Evolutionary conservation across 2,113 vertebrate species (phyloP), one percentile per base, ranked within the genome.

Genomic region (Elephas maximus): DNA sequence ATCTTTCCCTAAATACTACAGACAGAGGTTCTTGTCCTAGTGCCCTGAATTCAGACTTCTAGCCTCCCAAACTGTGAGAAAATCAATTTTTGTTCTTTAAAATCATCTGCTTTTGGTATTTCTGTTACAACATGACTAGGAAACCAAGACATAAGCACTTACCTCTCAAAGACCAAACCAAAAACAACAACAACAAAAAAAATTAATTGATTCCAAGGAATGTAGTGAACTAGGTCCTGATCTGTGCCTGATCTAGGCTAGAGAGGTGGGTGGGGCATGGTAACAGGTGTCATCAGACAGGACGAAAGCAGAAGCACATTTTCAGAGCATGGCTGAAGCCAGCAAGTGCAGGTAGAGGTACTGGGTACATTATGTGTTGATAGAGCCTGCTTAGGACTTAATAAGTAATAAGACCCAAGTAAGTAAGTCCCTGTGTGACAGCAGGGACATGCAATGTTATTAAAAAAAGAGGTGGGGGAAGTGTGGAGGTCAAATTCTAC

Each of bases 201-300:
- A 74, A 11, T 45, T 44, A 57, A 11, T 37, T 23, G 57, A 78
- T 23, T 18, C 21, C 41, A 67, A 37, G 26, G 2, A 67, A 20
- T 2, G 23, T 20, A 8, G 41, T n/a, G 44, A 88, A 69, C 1
- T 21, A 71, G 1, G 26, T 45, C 21, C 62, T 85, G 1, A 73
- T 74, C 28, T 73, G 10, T 60, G 6, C 69, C 45, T 74, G 23
- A 1, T 67, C 26, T 71, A 63, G n/a, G 21, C 8, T 57, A 57
- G 18, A 81, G 2, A 73, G 33, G 0, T 28, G 6, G 6, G 10
- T 3, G 51, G 1, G 1, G 11, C 11, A 65, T 51, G 10, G 6
- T 37, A 74, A 79, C 8, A 44, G 3, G 21, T 76, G 23, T 81
- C 12, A 24, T 41, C 8, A 33, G 37, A 57, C 2, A 21, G 24